A percentile compares a stretch with the other conserved stretches of the same genome.
These are phyloP conservation scores for Apostichopus californicus DNA, from an alignment of 35 echinoderm and acorn worm genomes.

Conservation along the genomic window DNA sequence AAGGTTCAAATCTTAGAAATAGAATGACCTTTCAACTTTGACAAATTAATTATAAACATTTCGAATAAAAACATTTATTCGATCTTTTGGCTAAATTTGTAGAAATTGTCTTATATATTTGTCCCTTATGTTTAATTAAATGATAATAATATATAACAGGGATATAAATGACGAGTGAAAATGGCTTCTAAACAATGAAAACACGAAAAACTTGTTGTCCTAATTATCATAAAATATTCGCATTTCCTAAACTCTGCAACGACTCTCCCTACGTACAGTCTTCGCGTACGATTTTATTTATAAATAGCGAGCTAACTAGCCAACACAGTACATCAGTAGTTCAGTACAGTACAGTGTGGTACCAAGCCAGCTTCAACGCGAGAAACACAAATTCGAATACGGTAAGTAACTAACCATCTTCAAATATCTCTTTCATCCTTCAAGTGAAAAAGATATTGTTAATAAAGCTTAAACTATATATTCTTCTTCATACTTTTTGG, in stretches of 20 bases:
- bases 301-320: neutral
- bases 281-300: neutral
- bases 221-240: slow-evolving; percentile 39
- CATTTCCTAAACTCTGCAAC: neutral
- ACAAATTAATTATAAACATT: neutral
- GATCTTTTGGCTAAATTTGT: neutral
- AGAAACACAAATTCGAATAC: neutral
- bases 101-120: too few species aligned
- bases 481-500: neutral
- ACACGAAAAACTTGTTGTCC: neutral
- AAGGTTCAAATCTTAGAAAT: neutral
- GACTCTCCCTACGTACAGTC: neutral
- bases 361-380: neutral
- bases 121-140: too few species aligned
- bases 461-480: neutral
- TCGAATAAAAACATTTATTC: neutral
- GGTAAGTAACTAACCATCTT: slow-evolving; percentile 7
- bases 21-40: neutral
- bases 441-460: neutral
- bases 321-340: neutral
- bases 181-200: neutral
- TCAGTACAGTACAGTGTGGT: slow-evolving; percentile 2
- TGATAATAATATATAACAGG: neutral
- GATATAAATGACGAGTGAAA: neutral
- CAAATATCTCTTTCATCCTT: slow-evolving; percentile 28